Percentiles rank a stretch among this genome's conserved stretches.
These are phyloP conservation scores for Pampusana beccarii DNA, from an alignment of 2,113 vertebrate genomes.

Conservation along the genomic window DNA sequence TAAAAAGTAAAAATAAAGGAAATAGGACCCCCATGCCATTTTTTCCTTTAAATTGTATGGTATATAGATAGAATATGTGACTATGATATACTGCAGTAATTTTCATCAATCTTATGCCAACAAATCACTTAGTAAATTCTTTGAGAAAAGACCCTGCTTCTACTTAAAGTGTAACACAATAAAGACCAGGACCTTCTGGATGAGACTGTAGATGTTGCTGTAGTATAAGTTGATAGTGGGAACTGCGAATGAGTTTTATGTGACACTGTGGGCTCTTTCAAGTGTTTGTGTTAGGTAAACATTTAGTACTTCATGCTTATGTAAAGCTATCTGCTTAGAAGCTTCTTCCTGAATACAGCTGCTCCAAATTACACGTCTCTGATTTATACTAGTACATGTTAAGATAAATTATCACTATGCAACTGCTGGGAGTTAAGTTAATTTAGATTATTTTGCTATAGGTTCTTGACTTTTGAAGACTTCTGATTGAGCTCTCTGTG, in stretches of 20 bases:
- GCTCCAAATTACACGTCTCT: not conserved
- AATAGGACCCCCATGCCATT: not conserved
- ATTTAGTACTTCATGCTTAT: not conserved
- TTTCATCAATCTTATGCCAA: not conserved
- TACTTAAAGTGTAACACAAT: not conserved
- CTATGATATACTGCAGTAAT: not conserved
- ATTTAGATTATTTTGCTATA: not conserved
- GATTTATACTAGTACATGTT: not conserved
- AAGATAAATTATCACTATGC: not conserved
- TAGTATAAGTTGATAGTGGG: not conserved
- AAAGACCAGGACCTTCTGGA: not conserved
- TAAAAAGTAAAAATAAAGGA: not conserved
- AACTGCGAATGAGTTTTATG: not conserved
- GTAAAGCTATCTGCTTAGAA: not conserved
- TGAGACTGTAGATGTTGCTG: not conserved
- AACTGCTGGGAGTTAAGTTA: not conserved
- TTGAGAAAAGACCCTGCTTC: not conserved
- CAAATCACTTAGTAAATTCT: not conserved
- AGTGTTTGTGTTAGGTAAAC: not conserved
- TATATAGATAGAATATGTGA: not conserved
- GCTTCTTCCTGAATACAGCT: not conserved
- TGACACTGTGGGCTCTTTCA: not conserved
- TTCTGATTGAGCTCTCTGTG: not conserved
- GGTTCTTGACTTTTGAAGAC: not conserved
- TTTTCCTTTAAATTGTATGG: not conserved